Evolutionary conservation across 2,797 vertebrate species (phyloP), one percentile per base, ranked within the genome.

Genomic region (Cryptoblepharus egeriae): DNA sequence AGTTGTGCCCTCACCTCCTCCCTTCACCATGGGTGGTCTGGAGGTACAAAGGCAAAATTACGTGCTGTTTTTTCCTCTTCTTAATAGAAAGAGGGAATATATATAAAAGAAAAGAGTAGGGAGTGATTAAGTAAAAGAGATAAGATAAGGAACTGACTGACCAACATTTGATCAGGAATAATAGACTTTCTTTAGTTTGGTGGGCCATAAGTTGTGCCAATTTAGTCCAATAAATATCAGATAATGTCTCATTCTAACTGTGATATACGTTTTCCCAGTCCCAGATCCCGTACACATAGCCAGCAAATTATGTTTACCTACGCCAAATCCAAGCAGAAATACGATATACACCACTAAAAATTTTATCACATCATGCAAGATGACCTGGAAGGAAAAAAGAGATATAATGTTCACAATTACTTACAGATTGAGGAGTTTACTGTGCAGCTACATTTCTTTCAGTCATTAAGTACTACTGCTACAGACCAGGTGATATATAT

Each of bases 311-410:
- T 83, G 93, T 87, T 95, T 95, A 97, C 96, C 96, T 92, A 96
- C 95, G 8, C 96, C 96, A 85, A 97, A 97, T 92, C 96, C 96
- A 89, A 97, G 94, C 88, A 97, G 92, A 91, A 97, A 97, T 71
- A 97, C 93, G 7, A 96, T 94, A 77, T 96, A 97, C 30, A 96
- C 96, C 81, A 96, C 94, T 70, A 97, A 92, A 88, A 97, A 97
- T 86, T 96, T 96, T 77, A 97, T 92, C 74, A 97, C 96, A 71
- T 97, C 96, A 22, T 96, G 93, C 87, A 97, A 89, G 91, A 97
- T 96, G 84, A 97, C 96, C 96, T 97, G n/a, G n/a, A 58, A 4
- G 42, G 73, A 65, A 22, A n/a, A 93, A 78, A 76, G 26, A 89
- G 88, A 92, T 1, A 7, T 81, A 89, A 79, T 2, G 0, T 18